Base-by-base conservation (phyloP, 2,113 vertebrate species). In the Gavialis gangeticus region DNA sequence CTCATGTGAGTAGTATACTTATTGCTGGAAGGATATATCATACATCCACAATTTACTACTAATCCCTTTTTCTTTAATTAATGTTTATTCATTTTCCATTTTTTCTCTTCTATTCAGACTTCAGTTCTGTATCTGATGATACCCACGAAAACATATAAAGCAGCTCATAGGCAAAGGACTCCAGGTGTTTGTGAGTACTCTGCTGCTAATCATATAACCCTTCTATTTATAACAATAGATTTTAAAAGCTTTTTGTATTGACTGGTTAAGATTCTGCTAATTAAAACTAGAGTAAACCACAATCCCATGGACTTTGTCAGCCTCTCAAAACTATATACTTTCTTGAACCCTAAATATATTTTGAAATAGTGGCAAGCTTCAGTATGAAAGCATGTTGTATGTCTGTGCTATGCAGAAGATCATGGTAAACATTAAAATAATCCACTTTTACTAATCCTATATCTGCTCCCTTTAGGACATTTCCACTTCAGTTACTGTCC, bases 211-310 rank as follows among this genome's bases (percentile, higher is more conserved):
- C 10, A 91, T 79, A 64, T 76, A 56, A 90, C 16, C 57, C 19
- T 84, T 69, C 79, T 80, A 75, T 85, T 94, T 93, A 87, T 87
- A 96, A 85, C 17, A 92, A 79, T 24, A 83, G 21, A 93, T 14
- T 60, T 79, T 3, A 5, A 54, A 84, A 91, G 54, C 10, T 71
- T 75, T 73, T 78, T 75, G 27, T 71, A 56, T 63, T 75, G 56
- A 88, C 66, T 55, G 84, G 28, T 86, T 97, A 82, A 85, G 54
- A 89, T 4, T 71, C 73, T 56, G 24, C n/a, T 94, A 96, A 85
- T 94, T 91, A 92, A 95, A 94, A 90, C 92, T 81, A 89, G 59
- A 27, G 58, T 85, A 96, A 66, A 84, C 14, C 59, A 82, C 34
- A 75, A 14, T 62, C 14, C 82, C 75, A 79, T 37, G 17, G 54